A percentile compares a stretch with the other conserved stretches of the same genome.
Conservation (phyloP, 2,797 vertebrate species). For the Eleutherodactylus coqui region DNA sequence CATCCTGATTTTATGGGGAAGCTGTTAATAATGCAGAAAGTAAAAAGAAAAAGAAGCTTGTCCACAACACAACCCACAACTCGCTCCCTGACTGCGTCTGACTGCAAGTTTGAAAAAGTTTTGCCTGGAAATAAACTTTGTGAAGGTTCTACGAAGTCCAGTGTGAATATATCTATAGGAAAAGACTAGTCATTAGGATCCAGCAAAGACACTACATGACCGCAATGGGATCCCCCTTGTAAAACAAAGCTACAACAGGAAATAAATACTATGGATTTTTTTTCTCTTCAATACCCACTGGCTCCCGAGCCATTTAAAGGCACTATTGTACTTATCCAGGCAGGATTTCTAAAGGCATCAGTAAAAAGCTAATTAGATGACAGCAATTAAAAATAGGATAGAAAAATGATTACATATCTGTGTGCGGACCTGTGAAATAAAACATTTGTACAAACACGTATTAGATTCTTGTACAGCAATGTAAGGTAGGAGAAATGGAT, state of each 20-base stretch:
- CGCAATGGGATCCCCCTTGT: neutral
- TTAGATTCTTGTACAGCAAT: too few species aligned
- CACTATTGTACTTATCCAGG: neutral
- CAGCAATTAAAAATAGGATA: neutral
- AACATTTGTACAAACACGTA: neutral
- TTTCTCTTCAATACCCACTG: neutral
- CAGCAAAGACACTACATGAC: neutral
- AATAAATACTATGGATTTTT: conserved; percentile 3
- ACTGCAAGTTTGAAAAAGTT: neutral
- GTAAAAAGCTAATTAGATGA: neutral
- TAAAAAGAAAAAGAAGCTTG: too few species aligned
- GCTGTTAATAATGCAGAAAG: too few species aligned
- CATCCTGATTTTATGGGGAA: too few species aligned
- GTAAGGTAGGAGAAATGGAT: too few species aligned
- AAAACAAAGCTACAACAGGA: neutral
- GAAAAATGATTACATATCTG: neutral
- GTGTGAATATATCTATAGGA: neutral
- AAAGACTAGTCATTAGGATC: neutral
- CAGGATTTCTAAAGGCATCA: neutral
- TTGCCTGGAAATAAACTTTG: neutral
- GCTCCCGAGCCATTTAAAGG: neutral
- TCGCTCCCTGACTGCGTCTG: neutral
- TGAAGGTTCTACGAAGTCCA: neutral
- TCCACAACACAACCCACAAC: too few species aligned
- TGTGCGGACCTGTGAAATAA: neutral